Conservation (phyloP, 2,888 invertebrate species). For the Nomada ferruginata region DNA sequence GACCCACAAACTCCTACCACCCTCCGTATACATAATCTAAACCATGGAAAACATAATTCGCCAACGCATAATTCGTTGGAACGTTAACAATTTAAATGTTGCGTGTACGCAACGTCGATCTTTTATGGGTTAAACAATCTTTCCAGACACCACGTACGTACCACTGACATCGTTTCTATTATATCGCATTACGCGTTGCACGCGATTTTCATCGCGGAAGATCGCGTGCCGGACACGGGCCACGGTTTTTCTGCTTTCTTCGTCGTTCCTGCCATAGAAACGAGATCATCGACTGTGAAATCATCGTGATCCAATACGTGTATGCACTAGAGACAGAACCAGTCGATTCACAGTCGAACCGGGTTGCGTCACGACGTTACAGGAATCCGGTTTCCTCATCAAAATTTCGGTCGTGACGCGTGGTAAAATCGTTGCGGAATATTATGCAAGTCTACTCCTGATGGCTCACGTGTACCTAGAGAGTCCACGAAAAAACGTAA, state of each 20-base stretch:
- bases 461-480: too few species aligned
- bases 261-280: conserved; percentile 62
- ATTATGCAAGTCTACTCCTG: not conserved
- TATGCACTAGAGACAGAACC: not conserved
- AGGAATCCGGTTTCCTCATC: conserved; percentile 31
- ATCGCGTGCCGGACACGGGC: conserved; percentile 68
- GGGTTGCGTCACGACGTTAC: conserved; percentile 18
- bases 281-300: conserved; percentile 55
- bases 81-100: too few species aligned
- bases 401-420: conserved; percentile 27
- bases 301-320: conserved; percentile 31
- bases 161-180: conserved; percentile 74
- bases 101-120: too few species aligned
- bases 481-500: too few species aligned
- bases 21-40: too few species aligned
- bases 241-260: conserved; percentile 71
- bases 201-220: conserved; percentile 70
- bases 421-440: not conserved
- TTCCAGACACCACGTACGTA: conserved; percentile 49
- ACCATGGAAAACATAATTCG: too few species aligned
- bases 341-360: conserved; percentile 20
- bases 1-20: too few species aligned
- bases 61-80: too few species aligned
- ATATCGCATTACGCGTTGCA: conserved; percentile 56
- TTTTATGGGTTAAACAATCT: conserved; percentile 9